Evolutionary conservation across 2,113 vertebrate genomes (phyloP).

Genomic region (Corythornis madagascariensis): DNA sequence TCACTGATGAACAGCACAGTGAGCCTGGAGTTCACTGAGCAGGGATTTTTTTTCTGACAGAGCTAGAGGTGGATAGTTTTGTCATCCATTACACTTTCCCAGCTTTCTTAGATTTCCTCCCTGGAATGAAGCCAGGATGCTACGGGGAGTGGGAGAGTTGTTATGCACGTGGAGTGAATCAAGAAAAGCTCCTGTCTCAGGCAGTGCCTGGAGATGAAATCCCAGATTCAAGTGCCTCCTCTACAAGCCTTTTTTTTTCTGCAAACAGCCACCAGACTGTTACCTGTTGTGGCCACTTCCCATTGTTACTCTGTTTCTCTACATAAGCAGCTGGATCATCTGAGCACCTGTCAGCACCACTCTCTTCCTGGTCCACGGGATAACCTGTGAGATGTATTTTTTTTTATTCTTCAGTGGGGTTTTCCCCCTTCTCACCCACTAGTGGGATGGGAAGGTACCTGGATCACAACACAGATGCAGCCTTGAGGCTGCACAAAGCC

Average conservation of each 20-base stretch:
- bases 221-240: neutral
- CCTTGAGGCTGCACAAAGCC: too few relatives aligned
- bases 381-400: neutral
- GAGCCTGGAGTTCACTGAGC: constrained; percentile 14
- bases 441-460: neutral
- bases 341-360: fast-evolving
- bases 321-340: neutral
- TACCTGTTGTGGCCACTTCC: neutral
- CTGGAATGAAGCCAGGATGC: constrained; percentile 6
- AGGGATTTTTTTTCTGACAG: constrained; percentile 17
- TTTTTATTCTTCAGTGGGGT: neutral
- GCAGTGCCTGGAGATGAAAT: neutral
- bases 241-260: neutral
- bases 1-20: neutral
- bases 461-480: neutral
- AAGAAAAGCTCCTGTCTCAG: constrained; percentile 16
- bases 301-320: neutral
- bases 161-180: neutral
- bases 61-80: constrained; percentile 45
- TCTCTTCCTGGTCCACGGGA: neutral
- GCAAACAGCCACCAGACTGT: neutral
- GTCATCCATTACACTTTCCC: constrained; percentile 31
- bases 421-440: neutral
- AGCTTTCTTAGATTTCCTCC: constrained; percentile 49
- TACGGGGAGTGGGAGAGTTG: neutral